Base-by-base conservation (phyloP, 2,888 invertebrate species). In the Petrophora chlorosata region DNA sequence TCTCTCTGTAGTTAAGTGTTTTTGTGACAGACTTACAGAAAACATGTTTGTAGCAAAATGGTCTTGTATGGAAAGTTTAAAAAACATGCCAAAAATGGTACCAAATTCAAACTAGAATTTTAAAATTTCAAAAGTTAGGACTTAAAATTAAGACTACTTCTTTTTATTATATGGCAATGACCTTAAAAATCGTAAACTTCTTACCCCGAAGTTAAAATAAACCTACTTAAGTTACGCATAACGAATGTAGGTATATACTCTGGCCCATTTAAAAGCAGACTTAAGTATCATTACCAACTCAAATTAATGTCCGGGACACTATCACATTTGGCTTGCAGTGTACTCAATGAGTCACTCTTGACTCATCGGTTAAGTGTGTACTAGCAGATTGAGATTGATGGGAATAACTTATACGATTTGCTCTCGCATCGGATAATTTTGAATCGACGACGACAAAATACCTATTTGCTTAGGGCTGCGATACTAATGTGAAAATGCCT, bases 381-480 rank as follows among this genome's bases (percentile, higher is more conserved):
- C 64, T 66, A 69, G 70, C 75, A 71, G 82, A 82, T 84, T 80
- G 76, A 82, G 84, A 85, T 85, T 73, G 80, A 84, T 83, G 80
- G 29, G 43, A 44, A 34, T 30, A 52, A 53, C 55, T 49, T 40
- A 39, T 51, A 49, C 42, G 43, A 34, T 40, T 53, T 34, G 47
- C 33, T 39, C 49, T 34, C 28, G n/a, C 32, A 12, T 19, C 29
- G 33, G 39, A 44, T 50, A 44, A 43, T 49, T 50, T 35, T 30
- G 43, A 23, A 44, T 53, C 40, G 56, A 56, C 56, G 56, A 56
- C 56, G 59, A 59, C 59, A 47, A 56, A 48, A 52, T 53, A 38
- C 49, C 26, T 35, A 49, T 53, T 51, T 26, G 8, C 3, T 2
- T 29, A 49, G 32, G 52, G 60, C 28, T 41, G 45, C 9, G 5